phyloP scores from a whole-genome alignment of 1,140 invertebrate species.

The Lasioglossum baleicum region DNA sequence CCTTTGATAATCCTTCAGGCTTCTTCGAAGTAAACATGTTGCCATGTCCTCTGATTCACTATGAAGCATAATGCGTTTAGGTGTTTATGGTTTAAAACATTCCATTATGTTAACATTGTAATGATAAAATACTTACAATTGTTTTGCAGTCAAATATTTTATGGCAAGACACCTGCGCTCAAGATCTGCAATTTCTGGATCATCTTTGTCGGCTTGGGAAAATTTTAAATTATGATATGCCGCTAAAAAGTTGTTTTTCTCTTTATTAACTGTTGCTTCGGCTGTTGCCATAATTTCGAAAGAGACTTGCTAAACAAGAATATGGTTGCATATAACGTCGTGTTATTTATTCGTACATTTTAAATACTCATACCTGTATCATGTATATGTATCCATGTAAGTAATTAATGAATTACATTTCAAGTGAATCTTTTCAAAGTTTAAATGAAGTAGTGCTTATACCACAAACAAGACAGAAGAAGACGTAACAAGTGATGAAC shows the following conservation, averaged over 20 bases:
- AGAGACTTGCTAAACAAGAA: neutral
- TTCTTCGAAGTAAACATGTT: constrained; percentile 54
- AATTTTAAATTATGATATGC: constrained; percentile 67
- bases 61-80: constrained; percentile 29
- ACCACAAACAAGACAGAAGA: too few relatives aligned
- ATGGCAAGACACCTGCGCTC: constrained; percentile 65
- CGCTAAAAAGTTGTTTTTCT: constrained; percentile 60
- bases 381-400: neutral
- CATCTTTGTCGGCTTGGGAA: constrained; percentile 61
- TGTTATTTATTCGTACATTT: neutral
- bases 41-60: constrained; percentile 66
- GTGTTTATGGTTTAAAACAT: constrained; percentile 6
- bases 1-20: constrained; percentile 60
- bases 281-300: neutral
- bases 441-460: too few relatives aligned
- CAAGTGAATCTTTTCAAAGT: neutral
- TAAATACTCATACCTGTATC: neutral
- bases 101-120: neutral
- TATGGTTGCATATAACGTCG: neutral
- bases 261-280: constrained; percentile 9
- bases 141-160: constrained; percentile 65
- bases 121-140: constrained; percentile 59
- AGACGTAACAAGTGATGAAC: too few relatives aligned
- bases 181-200: constrained; percentile 55
- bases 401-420: neutral